Evolutionary conservation across 2,113 vertebrate genomes (phyloP).

Genomic region (Psilopogon haemacephalus): DNA sequence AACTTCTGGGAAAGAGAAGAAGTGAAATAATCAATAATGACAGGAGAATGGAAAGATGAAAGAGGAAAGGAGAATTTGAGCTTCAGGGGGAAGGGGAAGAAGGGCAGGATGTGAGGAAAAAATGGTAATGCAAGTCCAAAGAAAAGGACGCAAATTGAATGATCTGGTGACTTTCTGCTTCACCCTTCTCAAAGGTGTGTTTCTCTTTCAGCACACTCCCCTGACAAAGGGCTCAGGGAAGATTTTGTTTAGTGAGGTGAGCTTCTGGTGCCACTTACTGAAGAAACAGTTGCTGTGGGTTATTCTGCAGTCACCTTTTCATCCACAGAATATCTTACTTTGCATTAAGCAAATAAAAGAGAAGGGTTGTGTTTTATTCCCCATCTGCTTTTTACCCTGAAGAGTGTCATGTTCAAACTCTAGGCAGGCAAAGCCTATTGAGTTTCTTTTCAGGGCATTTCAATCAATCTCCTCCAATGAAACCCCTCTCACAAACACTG

Average conservation of each 20-base stretch:
- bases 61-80: conserved; percentile 1
- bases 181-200: not conserved
- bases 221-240: not conserved
- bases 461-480: not conserved
- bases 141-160: not conserved
- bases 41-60: conserved; percentile 2
- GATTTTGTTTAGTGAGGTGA: not conserved
- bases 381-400: not conserved
- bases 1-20: conserved; percentile 17
- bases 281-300: not conserved
- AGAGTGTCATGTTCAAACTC: not conserved
- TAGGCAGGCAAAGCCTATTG: not conserved
- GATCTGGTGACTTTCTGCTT: not conserved
- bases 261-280: not conserved
- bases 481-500: not conserved
- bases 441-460: not conserved
- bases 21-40: not conserved
- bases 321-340: not conserved
- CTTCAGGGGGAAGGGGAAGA: not conserved
- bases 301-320: not conserved
- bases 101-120: not conserved
- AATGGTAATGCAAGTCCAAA: not conserved
- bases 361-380: not conserved
- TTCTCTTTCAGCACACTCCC: not conserved
- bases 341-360: not conserved